Base-by-base conservation (phyloP, 2,888 invertebrate species). In the Malachius bipustulatus region DNA sequence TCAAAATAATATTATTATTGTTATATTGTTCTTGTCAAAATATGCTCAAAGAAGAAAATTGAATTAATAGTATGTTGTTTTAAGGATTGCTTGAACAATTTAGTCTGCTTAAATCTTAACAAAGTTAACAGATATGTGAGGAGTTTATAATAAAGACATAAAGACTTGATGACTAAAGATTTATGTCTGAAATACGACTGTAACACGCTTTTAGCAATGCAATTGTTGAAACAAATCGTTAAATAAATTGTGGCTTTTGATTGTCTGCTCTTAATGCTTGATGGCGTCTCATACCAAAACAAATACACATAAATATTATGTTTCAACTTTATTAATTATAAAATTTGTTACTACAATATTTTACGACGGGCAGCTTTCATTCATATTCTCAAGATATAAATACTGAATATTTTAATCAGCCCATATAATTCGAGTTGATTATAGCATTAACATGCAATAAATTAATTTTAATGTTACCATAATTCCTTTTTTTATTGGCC, bases 401-500 rank as follows among this genome's bases (percentile, higher is more conserved):
- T 30, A 30, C 14, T n/a, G 14, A 30, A 30, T 30, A 30, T 30
- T 30, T 30, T 30, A 30, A 30, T 3, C 14, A 14, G 12, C 14
- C 30, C n/a, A n/a, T 6, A 30, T 30, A 30, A 30, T 14, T 12
- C 14, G 14, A n/a, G n/a, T 12, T 30, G 14, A 30, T 30, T 30
- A 30, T 14, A n/a, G 14, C 14, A 14, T 30, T 30, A 30, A 30
- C 30, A 30, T 12, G 30, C 14, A 11, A 30, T 30, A 13, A 30
- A 30, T 30, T 30, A 30, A 30, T 6, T 30, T 30, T 19, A 11
- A 30, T 30, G 14, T 14, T 11, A 14, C 14, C 14, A 13, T 30
- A 30, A 30, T 19, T n/a, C n/a, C n/a, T n/a, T n/a, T n/a, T n/a
- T n/a, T n/a, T n/a, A n/a, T n/a, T n/a, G n/a, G n/a, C n/a, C n/a